Base-by-base conservation (phyloP, 2,797 vertebrate genomes). In the Valencia hispanica region DNA sequence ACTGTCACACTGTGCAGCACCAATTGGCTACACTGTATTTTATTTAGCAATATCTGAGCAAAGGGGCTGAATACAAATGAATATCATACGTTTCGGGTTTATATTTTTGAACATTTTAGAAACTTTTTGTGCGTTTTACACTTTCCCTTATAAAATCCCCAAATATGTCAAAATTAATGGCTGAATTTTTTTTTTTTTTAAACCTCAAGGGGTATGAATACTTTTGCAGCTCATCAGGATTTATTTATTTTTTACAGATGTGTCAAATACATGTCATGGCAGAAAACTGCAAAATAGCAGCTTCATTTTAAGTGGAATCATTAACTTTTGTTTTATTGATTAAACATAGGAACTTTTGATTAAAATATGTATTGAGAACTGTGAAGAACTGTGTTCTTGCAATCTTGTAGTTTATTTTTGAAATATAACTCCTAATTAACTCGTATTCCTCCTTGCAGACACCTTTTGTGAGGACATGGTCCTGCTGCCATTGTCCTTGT, bases 401-500 rank as follows among this genome's bases (percentile, higher is more conserved):
- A 15, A 36, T 34, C 61, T 63, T 63, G 27, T 20, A 45, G 50
- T 51, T 39, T n/a, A 63, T n/a, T 47, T 8, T 9, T 0, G 34
- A 72, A n/a, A n/a, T n/a, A n/a, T n/a, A n/a, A n/a, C n/a, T n/a
- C 3, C 25, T 41, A 2, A 8, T 30, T 22, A 61, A 22, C 25
- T 75, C 1, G 41, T 72, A 15, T 47, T 34, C 12, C 8, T 66
- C 47, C 17, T 45, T 63, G 27, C 55, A 79, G 68, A 72, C 78
- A 75, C 72, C 79, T 79, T 75, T 65, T 77, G 55, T 76, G 76
- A 43, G 36, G 82, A 86, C 77, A 80, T 43, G 57, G 76, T 66
- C 83, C 69, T 8, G 73, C 86, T 83, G 39, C 79, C 78, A 82
- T 90, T 92, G 88, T 88, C 77, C 77, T 79, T 25, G 65, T 68